Evolutionary conservation across 1,140 invertebrate genomes (phyloP).

Genomic region (Nymphalis io): DNA sequence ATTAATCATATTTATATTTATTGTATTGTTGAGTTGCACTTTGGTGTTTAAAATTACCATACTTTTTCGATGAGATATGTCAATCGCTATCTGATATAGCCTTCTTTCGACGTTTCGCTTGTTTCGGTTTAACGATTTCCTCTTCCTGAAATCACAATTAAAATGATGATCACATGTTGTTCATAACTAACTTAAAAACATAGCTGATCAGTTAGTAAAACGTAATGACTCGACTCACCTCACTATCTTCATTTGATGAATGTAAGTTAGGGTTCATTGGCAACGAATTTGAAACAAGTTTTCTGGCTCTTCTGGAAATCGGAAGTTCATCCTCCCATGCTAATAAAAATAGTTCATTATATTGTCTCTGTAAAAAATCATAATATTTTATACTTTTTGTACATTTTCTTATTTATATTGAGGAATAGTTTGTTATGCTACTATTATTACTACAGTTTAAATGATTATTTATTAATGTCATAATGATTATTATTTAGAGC

Average conservation of each 20-base stretch:
- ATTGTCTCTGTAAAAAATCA: constrained; percentile 87
- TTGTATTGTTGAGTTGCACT: constrained; percentile 77
- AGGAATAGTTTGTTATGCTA: too few species aligned
- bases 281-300: constrained; percentile 75
- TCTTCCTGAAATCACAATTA: constrained; percentile 84
- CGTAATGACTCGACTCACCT: constrained; percentile 62
- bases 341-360: constrained; percentile 94
- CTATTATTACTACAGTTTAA: too few species aligned
- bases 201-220: background rate
- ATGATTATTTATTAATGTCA: too few species aligned
- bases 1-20: constrained; percentile 58
- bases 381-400: background rate
- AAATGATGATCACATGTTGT: background rate
- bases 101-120: constrained; percentile 93
- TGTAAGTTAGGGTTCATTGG: constrained; percentile 81
- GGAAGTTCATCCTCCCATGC: constrained; percentile 92
- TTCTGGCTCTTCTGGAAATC: constrained; percentile 81
- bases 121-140: constrained; percentile 91
- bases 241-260: constrained; percentile 90
- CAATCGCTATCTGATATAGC: constrained; percentile 93
- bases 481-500: too few species aligned
- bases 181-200: background rate
- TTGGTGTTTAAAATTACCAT: constrained; percentile 77
- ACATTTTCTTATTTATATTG: too few species aligned
- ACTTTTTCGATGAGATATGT: constrained; percentile 75